Base-by-base conservation (phyloP, 2,888 invertebrate species). In the Koerneria pararmatus region DNA sequence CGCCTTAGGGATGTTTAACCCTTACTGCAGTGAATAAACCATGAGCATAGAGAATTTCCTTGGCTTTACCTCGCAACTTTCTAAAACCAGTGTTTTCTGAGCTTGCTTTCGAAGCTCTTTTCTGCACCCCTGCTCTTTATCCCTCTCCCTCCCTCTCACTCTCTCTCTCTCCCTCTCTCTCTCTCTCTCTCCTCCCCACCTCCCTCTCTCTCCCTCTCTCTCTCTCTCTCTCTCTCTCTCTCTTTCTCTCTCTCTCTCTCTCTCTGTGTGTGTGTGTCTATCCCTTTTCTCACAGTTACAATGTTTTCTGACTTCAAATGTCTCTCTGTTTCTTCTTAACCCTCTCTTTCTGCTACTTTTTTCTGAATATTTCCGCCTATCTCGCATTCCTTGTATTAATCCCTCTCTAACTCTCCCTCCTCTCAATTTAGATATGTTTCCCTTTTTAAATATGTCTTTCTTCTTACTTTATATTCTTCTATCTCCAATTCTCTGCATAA, bases 181-280 rank as follows among this genome's bases (percentile, higher is more conserved):
- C 24, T 27, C n/a, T 22, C 51, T 22, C 24, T n/a, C 51, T 11
- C 22, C 29, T 31, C 57, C 5, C 46, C 41, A 22, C 29, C 34
- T 37, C 11, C 46, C 22, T 46, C 24, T 57, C 56, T 56, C 57
- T 27, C 46, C 46, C 46, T 46, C 46, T 46, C 46, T n/a, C 46
- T 46, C 46, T 46, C 46, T n/a, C 46, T 46, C 46, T 46, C 46
- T n/a, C 46, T 46, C 46, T 46, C 46, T n/a, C 46, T 46, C 46
- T 46, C 46, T n/a, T n/a, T 46, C 46, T 46, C 11, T n/a, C 46
- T 46, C 46, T 46, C 46, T 24, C 34, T 31, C 57, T 32, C 31
- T 32, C 29, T 57, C 32, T 3, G 8, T 22, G 22, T 19, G 24
- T 27, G 6, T 31, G n/a, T 11, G 3, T 29, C 57, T 35, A 37